These are phyloP conservation scores for Pogonocichla stellata DNA, from an alignment of 2,113 vertebrate genomes.

Conservation along the genomic window DNA sequence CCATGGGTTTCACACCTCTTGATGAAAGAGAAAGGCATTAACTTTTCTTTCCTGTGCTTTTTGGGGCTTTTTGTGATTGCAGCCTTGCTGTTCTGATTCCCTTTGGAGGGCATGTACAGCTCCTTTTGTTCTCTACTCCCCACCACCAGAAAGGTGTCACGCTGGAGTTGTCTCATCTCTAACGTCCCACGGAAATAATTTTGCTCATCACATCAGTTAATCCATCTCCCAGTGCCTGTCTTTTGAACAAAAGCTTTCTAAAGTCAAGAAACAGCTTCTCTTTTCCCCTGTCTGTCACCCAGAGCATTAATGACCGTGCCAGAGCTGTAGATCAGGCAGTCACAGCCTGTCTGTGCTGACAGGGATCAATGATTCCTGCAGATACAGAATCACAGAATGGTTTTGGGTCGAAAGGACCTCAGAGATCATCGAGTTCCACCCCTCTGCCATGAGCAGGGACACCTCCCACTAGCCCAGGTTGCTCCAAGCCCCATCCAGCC, in stretches of 20 bases:
- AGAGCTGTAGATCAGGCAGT: not conserved
- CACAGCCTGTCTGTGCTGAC: not conserved
- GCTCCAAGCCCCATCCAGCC: rapidly evolving
- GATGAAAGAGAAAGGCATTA: not conserved
- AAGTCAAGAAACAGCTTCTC: not conserved
- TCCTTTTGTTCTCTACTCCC: not conserved
- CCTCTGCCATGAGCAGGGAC: not conserved
- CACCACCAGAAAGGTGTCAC: not conserved
- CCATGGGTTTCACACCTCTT: not conserved
- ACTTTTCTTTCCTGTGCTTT: not conserved
- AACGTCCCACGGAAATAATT: not conserved
- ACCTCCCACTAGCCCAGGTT: rapidly evolving
- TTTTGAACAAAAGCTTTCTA: not conserved
- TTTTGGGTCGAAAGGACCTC: not conserved
- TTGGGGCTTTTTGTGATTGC: not conserved
- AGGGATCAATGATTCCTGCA: not conserved
- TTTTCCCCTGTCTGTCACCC: not conserved
- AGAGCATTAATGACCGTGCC: not conserved
- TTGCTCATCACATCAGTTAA: not conserved
- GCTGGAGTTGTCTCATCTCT: rapidly evolving
- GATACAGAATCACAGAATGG: too few species aligned
- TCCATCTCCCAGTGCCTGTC: not conserved
- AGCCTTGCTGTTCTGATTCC: not conserved
- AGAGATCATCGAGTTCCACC: rapidly evolving
- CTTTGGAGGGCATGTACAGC: not conserved